phyloP scores from a whole-genome alignment of 2,797 vertebrate genomes.

The Squalus acanthias region DNA sequence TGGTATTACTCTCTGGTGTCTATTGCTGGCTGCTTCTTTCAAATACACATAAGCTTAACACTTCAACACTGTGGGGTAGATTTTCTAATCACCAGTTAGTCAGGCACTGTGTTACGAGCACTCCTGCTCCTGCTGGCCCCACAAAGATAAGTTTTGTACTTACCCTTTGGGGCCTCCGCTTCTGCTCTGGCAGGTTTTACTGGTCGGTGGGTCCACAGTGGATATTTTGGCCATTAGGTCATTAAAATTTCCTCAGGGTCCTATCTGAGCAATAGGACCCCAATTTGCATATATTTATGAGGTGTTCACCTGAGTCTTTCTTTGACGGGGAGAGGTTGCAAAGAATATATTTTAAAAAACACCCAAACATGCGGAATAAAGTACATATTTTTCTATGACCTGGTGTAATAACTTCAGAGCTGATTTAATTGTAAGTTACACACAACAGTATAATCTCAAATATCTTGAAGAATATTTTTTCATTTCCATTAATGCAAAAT shows the following conservation, averaged over 20 bases:
- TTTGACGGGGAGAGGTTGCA: background rate
- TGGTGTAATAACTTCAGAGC: background rate
- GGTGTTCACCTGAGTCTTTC: background rate
- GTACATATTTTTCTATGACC: background rate
- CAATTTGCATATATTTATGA: background rate
- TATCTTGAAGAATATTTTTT: constrained; percentile 2
- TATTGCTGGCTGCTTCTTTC: background rate
- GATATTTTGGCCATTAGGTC: background rate
- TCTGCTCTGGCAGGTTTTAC: background rate
- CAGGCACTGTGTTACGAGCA: background rate
- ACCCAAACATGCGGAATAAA: background rate
- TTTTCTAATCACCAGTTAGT: background rate
- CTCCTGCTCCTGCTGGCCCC: background rate
- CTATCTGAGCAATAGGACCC: background rate
- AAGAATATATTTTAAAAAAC: background rate
- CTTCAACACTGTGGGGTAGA: background rate
- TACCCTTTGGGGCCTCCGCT: background rate
- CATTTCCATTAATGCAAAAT: background rate
- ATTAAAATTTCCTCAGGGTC: background rate
- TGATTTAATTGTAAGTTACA: background rate
- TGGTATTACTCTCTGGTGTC: background rate
- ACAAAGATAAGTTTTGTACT: background rate
- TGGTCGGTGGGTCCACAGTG: background rate
- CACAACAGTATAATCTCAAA: background rate
- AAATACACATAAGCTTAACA: background rate